phyloP scores from a whole-genome alignment of 2,797 vertebrate genomes.

The Malacoctenus gilli region DNA sequence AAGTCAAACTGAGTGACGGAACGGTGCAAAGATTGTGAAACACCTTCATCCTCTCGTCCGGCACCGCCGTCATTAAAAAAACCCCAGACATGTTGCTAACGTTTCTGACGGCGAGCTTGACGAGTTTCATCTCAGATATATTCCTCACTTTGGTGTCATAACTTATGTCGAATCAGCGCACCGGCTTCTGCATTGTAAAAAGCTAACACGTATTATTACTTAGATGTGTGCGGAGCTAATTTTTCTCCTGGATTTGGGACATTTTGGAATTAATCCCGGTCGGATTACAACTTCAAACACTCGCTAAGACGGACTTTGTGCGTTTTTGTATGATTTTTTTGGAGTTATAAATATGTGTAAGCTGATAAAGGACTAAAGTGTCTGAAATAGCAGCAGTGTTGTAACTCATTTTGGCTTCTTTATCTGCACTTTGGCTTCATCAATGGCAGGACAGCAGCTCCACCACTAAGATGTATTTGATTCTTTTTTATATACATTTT shows the following conservation, averaged over 20 bases:
- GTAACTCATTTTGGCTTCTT: conserved; percentile 29
- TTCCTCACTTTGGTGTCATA: conserved; percentile 18
- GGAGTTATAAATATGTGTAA: conserved; percentile 32
- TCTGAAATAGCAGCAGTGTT: conserved; percentile 42
- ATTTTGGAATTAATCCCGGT: conserved; percentile 40
- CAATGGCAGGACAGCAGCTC: conserved; percentile 28
- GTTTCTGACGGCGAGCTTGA: no score
- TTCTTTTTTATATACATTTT: conserved; percentile 56
- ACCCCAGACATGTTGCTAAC: no score
- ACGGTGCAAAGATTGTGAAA: no score
- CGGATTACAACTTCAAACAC: conserved; percentile 52
- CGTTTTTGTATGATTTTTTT: conserved; percentile 57
- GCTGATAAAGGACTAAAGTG: conserved; percentile 25
- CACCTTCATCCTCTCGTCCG: no score
- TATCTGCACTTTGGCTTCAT: conserved; percentile 58
- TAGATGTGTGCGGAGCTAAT: conserved; percentile 51
- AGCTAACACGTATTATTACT: conserved; percentile 55
- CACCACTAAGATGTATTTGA: conserved; percentile 42
- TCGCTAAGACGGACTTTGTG: conserved; percentile 40
- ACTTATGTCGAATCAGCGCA: conserved; percentile 30
- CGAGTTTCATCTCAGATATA: no score
- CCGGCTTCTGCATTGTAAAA: conserved; percentile 70
- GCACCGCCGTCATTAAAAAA: no score
- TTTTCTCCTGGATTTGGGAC: conserved; percentile 36
- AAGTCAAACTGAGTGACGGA: no score